A percentile compares a stretch with the other conserved stretches of the same genome.
These are phyloP conservation scores for Drosophila willistoni DNA, from an alignment of 1,140 invertebrate genomes.

Conservation along the genomic window DNA sequence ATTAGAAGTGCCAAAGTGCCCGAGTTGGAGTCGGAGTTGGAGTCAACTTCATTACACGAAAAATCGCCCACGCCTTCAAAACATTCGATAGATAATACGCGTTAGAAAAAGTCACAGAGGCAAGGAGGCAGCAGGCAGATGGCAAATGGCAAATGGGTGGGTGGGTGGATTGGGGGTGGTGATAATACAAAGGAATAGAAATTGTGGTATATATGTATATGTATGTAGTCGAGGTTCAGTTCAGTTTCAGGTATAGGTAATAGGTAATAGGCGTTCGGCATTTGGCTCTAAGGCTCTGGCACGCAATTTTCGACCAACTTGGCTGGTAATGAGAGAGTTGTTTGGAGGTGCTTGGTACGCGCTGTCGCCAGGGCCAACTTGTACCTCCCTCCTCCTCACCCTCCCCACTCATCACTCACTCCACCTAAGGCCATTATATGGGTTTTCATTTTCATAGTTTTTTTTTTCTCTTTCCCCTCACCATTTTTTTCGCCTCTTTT, in stretches of 20 bases:
- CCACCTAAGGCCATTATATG: conserved; percentile 49
- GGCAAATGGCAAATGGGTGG: too few relatives aligned
- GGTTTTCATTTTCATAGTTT: conserved; percentile 71
- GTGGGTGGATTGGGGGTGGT: background rate
- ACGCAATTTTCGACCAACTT: conserved; percentile 57
- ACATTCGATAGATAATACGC: conserved; percentile 55
- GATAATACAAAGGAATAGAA: conserved; percentile 44
- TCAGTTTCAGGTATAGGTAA: conserved; percentile 12
- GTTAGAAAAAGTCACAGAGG: conserved; percentile 5
- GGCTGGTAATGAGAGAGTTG: conserved; percentile 55
- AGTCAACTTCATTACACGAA: conserved; percentile 65
- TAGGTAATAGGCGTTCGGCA: conserved; percentile 29
- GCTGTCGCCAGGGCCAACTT: conserved; percentile 54
- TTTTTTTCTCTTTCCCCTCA: conserved; percentile 10
- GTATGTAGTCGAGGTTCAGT: background rate
- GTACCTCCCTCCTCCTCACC: background rate
- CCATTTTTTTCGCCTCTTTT: conserved; percentile 28
- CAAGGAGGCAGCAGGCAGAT: conserved; percentile 27
- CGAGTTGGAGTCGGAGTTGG: conserved; percentile 26
- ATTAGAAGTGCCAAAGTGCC: conserved; percentile 46
- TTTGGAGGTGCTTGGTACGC: conserved; percentile 63
- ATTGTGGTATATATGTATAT: too few relatives aligned
- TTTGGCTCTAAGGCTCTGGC: conserved; percentile 28
- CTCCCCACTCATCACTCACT: background rate
- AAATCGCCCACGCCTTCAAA: conserved; percentile 55